These are phyloP conservation scores for Neoseiulus cucumeris DNA, from an alignment of 1,140 invertebrate species.

Conservation along the genomic window DNA sequence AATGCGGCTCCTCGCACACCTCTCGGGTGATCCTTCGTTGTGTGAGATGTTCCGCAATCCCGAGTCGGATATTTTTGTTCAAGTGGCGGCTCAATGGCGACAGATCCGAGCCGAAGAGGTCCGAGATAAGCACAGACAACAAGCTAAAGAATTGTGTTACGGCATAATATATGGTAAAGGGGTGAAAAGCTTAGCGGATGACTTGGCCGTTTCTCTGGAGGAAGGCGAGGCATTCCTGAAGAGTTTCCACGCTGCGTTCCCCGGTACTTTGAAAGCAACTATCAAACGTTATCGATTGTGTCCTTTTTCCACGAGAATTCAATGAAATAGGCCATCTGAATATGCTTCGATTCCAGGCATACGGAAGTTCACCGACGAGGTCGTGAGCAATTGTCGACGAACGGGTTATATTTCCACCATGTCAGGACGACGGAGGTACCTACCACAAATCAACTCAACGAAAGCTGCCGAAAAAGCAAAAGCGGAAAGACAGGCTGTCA, in stretches of 20 bases:
- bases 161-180: slow-evolving; percentile 98
- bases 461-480: slow-evolving; percentile 41
- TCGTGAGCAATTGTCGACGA: slow-evolving; percentile 44
- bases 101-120: slow-evolving; percentile 41
- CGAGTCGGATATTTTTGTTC: slow-evolving; percentile 56
- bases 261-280: no score
- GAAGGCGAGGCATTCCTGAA: slow-evolving; percentile 59
- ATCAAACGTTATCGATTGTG: no score
- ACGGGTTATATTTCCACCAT: slow-evolving; percentile 67
- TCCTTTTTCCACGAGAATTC: no score
- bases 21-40: slow-evolving; percentile 55
- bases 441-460: slow-evolving; percentile 50
- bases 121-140: slow-evolving; percentile 48
- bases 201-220: slow-evolving; percentile 51
- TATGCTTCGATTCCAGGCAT: slow-evolving; percentile 25
- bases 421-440: slow-evolving; percentile 47
- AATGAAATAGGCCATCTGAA: no score
- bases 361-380: slow-evolving; percentile 40
- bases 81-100: slow-evolving; percentile 65
- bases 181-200: slow-evolving; percentile 53
- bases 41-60: slow-evolving; percentile 41
- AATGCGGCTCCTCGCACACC: slow-evolving; percentile 71
- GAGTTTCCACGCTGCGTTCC: slow-evolving; percentile 60
- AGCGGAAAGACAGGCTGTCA: slow-evolving; percentile 85
- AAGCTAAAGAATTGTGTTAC: slow-evolving; percentile 76